Evolutionary conservation across 2,113 vertebrate genomes (phyloP).

Genomic region (Aegotheles bennettii): DNA sequence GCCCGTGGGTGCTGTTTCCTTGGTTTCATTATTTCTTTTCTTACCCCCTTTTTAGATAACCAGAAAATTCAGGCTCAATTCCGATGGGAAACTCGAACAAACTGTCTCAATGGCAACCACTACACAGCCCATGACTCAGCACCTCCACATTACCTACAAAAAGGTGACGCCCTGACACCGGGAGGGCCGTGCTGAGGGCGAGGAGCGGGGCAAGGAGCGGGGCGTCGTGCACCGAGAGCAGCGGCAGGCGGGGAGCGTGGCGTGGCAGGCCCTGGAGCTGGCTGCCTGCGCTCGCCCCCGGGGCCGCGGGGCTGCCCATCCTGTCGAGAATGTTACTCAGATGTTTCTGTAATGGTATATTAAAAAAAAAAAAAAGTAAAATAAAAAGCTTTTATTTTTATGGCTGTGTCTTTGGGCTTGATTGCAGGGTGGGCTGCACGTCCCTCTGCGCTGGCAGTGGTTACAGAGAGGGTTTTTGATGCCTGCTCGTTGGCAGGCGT

Average conservation of each 20-base stretch:
- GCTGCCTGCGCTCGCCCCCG: not conserved
- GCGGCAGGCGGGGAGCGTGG: not conserved
- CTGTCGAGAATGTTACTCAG: constrained; percentile 8
- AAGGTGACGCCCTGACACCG: constrained; percentile 72
- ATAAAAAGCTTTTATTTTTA: constrained; percentile 83
- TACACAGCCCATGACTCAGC: constrained; percentile 87
- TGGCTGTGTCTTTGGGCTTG: not conserved
- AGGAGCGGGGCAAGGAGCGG: no score
- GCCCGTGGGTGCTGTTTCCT: not conserved
- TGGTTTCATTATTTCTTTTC: not conserved
- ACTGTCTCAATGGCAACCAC: constrained; percentile 92
- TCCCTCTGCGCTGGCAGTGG: not conserved
- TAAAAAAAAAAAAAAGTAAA: constrained; percentile 56
- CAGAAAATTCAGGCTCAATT: constrained; percentile 85
- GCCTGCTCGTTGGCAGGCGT: not conserved
- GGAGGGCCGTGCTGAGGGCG: not conserved
- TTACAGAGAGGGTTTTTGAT: not conserved
- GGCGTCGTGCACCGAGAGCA: not conserved
- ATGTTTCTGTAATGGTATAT: constrained; percentile 58
- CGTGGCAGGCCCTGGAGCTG: not conserved
- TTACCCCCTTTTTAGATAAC: constrained; percentile 75
- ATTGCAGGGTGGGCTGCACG: not conserved
- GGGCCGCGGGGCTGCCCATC: accelerated
- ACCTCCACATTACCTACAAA: constrained; percentile 88
- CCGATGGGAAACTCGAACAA: constrained; percentile 92